Evolutionary conservation across 2,888 invertebrate genomes (phyloP).

Genomic region (Noctua fimbriata): DNA sequence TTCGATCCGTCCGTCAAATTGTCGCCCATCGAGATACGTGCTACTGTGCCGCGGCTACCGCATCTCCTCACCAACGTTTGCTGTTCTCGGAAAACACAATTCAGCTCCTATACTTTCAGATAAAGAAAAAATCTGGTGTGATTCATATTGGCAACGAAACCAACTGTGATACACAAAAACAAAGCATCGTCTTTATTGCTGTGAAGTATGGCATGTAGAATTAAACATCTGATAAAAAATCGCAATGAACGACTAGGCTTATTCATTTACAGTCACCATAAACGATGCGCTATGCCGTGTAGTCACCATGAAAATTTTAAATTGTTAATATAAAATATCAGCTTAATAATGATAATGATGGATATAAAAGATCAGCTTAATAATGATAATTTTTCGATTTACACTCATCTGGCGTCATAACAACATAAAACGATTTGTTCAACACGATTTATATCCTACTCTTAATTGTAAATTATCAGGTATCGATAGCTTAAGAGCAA

Average conservation of each 20-base stretch:
- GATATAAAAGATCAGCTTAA: slow-evolving; percentile 37
- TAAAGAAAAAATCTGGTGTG: slow-evolving; percentile 39
- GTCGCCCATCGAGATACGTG: slow-evolving; percentile 77
- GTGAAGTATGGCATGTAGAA: slow-evolving; percentile 54
- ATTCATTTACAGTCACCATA: slow-evolving; percentile 45
- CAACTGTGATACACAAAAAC: slow-evolving; percentile 43
- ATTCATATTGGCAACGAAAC: slow-evolving; percentile 42
- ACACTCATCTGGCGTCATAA: slow-evolving; percentile 55
- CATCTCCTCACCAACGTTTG: slow-evolving; percentile 29
- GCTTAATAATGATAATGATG: slow-evolving; percentile 55
- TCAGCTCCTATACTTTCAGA: slow-evolving; percentile 23
- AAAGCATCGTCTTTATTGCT: slow-evolving; percentile 48
- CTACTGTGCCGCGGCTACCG: slow-evolving; percentile 71
- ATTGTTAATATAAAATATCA: slow-evolving; percentile 34
- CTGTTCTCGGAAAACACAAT: slow-evolving; percentile 41
- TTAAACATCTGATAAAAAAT: slow-evolving; percentile 53
- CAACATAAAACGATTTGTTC: slow-evolving; percentile 57
- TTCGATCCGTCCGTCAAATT: slow-evolving; percentile 80
- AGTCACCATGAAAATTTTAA: slow-evolving; percentile 30
- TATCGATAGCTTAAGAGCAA: slow-evolving; percentile 68
- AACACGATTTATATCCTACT: slow-evolving; percentile 48
- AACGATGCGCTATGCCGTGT: slow-evolving; percentile 40
- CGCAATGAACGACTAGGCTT: slow-evolving; percentile 44
- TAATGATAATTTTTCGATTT: slow-evolving; percentile 60
- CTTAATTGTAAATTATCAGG: slow-evolving; percentile 73